Evolutionary conservation across 2,113 vertebrate genomes (phyloP).

Genomic region (Aptenodytes forsteri): DNA sequence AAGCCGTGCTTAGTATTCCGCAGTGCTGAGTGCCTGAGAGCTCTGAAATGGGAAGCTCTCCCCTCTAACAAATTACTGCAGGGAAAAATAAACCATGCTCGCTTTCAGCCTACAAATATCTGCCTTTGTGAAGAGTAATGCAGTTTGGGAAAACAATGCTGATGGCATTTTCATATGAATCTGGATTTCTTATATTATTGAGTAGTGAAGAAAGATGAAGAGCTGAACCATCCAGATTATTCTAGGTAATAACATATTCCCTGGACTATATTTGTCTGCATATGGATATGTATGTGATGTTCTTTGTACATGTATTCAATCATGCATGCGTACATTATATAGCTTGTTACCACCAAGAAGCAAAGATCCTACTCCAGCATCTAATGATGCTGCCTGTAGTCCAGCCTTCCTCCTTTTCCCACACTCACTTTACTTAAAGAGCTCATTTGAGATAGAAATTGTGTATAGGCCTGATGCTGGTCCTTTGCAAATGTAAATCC

Average conservation of each 20-base stretch:
- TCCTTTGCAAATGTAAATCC: background rate
- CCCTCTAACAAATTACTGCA: background rate
- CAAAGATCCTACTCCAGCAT: background rate
- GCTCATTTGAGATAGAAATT: background rate
- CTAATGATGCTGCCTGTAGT: background rate
- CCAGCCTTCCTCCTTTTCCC: background rate
- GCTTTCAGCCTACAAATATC: background rate
- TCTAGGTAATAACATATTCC: background rate
- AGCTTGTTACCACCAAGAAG: background rate
- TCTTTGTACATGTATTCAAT: background rate
- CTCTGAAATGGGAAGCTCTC: background rate
- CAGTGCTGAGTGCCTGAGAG: background rate
- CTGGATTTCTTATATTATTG: background rate
- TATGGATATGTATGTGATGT: background rate
- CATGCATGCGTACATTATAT: background rate
- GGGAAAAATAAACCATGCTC: background rate
- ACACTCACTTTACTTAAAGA: background rate
- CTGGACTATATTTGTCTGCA: background rate
- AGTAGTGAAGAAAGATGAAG: background rate
- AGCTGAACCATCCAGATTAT: background rate
- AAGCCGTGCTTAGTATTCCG: background rate
- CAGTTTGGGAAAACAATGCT: background rate
- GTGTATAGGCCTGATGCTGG: background rate
- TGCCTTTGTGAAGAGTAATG: background rate
- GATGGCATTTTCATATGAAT: background rate